Base-by-base conservation (phyloP, 2,797 vertebrate genomes). In the Thripadectes ignobilis region DNA sequence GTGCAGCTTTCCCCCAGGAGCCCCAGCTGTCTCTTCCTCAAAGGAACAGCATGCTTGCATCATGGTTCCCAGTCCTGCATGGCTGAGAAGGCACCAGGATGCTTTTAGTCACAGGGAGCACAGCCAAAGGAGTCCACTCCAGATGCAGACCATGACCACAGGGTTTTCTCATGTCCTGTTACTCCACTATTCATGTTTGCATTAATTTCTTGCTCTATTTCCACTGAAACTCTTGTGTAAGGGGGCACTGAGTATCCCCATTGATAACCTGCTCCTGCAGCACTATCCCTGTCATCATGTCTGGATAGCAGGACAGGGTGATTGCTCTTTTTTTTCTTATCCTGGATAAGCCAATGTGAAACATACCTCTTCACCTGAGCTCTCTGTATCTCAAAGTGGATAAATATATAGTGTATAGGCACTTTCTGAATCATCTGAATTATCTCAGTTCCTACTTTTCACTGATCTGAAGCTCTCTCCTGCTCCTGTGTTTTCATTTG, bases 31-130 rank as follows among this genome's bases (percentile, higher is more conserved):
- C 27, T 55, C 20, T 39, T 85, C 24, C 46, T 46, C 2, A 4
- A 66, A 54, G 20, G 14, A 15, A 2, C 21, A 52, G 8, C 3
- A 5, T 39, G 27, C 15, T 15, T 1, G 3, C 68, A 52, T 22
- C 0, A 1, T 18, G 22, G 19, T 3, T 80, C 0, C 13, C 6
- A 4, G 14, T 49, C 29, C 38, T 83, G 26, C 7, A 2, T 22
- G 22, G 38, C 49, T 5, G 1, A 49, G 51, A 78, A 61, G 32
- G 14, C 32, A 62, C 13, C 27, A 52, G 3, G 2, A 4, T 55
- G n/a, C 38, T 48, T 83, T 57, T 14, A 34, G 49, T 62, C 4
- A 1, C 19, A 8, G 8, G 13, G 10, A 68, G 7, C 10, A 54
- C 18, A 32, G 32, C 15, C 2, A 1, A 72, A 17, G 39, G 16